phyloP scores from a whole-genome alignment of 2,797 vertebrate species.

The Darevskia mixta region DNA sequence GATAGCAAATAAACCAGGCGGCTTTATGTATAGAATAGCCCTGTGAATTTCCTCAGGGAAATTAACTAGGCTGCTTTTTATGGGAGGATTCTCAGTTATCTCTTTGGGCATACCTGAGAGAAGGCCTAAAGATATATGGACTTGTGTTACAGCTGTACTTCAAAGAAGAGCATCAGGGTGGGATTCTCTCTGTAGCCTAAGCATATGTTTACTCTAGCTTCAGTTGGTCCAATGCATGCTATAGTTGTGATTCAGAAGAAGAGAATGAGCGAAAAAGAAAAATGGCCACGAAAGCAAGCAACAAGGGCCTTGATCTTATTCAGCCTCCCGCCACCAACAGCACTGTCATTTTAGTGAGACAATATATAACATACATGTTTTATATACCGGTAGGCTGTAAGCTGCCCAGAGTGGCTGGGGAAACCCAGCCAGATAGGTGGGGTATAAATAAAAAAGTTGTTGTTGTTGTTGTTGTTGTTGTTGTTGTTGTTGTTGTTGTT shows the following conservation, averaged over 20 bases:
- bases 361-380: background rate
- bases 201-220: conserved; percentile 47
- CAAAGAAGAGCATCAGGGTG: conserved; percentile 13
- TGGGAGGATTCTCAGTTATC: conserved; percentile 46
- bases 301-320: background rate
- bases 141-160: background rate
- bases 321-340: background rate
- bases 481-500: too few relatives aligned
- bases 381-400: too few relatives aligned
- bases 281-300: conserved; percentile 17
- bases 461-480: too few relatives aligned
- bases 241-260: conserved; percentile 44
- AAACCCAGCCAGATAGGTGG: too few relatives aligned
- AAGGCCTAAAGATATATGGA: conserved; percentile 1
- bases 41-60: conserved; percentile 42
- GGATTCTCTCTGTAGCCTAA: conserved; percentile 3
- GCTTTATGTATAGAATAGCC: conserved; percentile 52
- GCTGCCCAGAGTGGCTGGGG: too few relatives aligned
- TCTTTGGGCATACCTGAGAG: conserved; percentile 42
- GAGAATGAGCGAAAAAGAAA: conserved; percentile 33
- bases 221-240: conserved; percentile 56
- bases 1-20: conserved; percentile 52
- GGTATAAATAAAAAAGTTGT: too few relatives aligned
- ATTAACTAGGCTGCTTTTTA: conserved; percentile 6
- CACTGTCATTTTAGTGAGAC: background rate